Evolutionary conservation across 2,113 vertebrate species (phyloP).

Genomic region (Erythrocercus mccallii): DNA sequence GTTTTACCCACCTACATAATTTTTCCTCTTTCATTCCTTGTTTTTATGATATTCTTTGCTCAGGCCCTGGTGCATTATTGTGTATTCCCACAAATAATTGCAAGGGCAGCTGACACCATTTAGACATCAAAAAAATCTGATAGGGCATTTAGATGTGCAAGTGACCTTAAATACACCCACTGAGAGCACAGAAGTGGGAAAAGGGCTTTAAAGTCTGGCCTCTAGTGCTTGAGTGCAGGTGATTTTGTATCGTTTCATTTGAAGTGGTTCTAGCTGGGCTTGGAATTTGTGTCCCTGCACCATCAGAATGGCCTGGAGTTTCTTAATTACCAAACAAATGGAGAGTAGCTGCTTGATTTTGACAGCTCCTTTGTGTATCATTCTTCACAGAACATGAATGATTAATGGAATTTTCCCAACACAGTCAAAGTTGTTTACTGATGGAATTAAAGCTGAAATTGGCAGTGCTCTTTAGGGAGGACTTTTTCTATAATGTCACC

Average conservation of each 20-base stretch:
- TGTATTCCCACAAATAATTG: not conserved
- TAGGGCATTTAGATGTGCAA: not conserved
- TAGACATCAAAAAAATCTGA: not conserved
- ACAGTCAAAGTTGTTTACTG: conserved; percentile 79
- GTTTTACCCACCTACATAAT: not conserved
- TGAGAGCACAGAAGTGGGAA: not conserved
- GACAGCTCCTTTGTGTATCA: conserved; percentile 78
- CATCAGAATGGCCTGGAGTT: conserved; percentile 66
- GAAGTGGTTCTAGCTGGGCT: conserved; percentile 38
- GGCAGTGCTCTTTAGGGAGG: conserved; percentile 74
- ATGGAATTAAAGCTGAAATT: conserved; percentile 77
- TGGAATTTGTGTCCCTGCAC: conserved; percentile 55
- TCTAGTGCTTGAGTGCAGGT: conserved; percentile 10
- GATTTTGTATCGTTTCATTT: conserved; percentile 19
- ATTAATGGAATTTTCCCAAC: conserved; percentile 82
- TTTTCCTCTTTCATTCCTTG: not conserved
- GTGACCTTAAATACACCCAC: conserved; percentile 1
- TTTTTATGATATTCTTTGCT: not conserved
- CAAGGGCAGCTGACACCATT: not conserved
- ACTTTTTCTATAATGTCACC: conserved; percentile 69
- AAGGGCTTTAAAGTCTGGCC: not conserved
- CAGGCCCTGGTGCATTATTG: not conserved
- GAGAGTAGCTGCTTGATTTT: conserved; percentile 70
- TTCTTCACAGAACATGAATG: conserved; percentile 79
- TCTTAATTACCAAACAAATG: conserved; percentile 80